phyloP scores from a whole-genome alignment of 1,140 invertebrate species.

The Eurytemora carolleeae region DNA sequence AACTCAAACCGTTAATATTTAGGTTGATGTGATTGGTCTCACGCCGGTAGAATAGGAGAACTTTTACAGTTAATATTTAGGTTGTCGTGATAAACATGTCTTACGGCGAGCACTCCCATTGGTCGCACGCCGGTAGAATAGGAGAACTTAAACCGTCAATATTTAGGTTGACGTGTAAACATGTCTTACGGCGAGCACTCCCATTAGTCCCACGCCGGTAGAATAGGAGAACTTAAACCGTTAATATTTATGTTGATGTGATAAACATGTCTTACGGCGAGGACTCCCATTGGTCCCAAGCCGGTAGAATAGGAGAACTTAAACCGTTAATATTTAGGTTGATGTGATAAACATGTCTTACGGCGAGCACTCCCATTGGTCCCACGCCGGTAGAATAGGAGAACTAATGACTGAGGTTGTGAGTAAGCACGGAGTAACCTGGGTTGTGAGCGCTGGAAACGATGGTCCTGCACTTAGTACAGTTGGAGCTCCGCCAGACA shows the following conservation, averaged over 20 bases:
- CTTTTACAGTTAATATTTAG: no score
- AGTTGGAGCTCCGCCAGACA: constrained; percentile 76
- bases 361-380: constrained; percentile 79
- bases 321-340: constrained; percentile 28
- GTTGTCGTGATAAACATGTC: constrained; percentile 93
- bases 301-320: constrained; percentile 62
- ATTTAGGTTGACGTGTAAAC: constrained; percentile 75
- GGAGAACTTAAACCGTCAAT: constrained; percentile 61
- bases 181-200: constrained; percentile 94
- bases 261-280: constrained; percentile 99
- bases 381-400: constrained; percentile 60
- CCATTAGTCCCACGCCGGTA: constrained; percentile 68
- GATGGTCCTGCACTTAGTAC: constrained; percentile 80
- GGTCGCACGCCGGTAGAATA: constrained; percentile 64
- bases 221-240: constrained; percentile 61
- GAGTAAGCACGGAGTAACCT: constrained; percentile 73
- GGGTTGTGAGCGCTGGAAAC: constrained; percentile 82
- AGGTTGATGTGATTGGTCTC: no score
- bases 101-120: constrained; percentile 87
- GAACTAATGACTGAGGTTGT: constrained; percentile 72
- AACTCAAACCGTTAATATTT: no score
- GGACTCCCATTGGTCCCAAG: constrained; percentile 64
- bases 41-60: no score
- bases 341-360: constrained; percentile 97
- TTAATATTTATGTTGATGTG: no score